These are phyloP conservation scores for Helleia helle DNA, from an alignment of 2,888 invertebrate genomes.

Conservation along the genomic window DNA sequence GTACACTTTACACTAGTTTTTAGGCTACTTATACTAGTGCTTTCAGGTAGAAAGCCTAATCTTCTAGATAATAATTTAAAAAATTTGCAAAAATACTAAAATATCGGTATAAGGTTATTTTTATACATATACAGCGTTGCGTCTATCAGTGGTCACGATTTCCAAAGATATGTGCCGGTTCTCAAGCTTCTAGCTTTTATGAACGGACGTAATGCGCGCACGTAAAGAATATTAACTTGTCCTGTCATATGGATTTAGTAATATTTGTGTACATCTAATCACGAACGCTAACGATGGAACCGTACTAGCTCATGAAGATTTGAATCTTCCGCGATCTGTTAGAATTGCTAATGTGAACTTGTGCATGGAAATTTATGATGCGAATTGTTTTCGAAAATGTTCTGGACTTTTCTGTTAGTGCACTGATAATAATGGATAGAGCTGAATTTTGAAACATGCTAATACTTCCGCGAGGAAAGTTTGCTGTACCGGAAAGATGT, in stretches of 20 bases:
- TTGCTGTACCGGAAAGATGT: no score
- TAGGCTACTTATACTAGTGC: no score
- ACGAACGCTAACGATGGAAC: conserved; percentile 9
- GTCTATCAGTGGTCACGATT: conserved; percentile 31
- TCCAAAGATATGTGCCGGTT: conserved; percentile 23
- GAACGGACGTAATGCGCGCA: conserved; percentile 28
- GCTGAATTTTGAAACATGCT: no score
- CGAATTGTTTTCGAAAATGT: neutral
- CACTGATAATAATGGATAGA: no score
- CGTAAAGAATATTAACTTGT: conserved; percentile 30
- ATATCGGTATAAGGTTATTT: conserved; percentile 10
- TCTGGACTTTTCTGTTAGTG: neutral
- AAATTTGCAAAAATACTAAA: no score
- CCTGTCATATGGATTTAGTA: conserved; percentile 21
- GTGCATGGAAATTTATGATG: neutral
- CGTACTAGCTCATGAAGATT: conserved; percentile 3
- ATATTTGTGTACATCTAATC: conserved; percentile 13
- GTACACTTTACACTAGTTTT: no score
- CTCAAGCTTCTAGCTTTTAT: conserved; percentile 25
- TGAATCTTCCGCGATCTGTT: conserved; percentile 3
- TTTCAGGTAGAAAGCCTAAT: no score
- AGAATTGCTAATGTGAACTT: conserved; percentile 4
- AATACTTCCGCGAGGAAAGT: no score
- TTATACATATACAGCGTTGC: conserved; percentile 18
- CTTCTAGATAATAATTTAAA: no score